Base-by-base conservation (phyloP, 2,888 invertebrate species). In the Isoperla grammatica region DNA sequence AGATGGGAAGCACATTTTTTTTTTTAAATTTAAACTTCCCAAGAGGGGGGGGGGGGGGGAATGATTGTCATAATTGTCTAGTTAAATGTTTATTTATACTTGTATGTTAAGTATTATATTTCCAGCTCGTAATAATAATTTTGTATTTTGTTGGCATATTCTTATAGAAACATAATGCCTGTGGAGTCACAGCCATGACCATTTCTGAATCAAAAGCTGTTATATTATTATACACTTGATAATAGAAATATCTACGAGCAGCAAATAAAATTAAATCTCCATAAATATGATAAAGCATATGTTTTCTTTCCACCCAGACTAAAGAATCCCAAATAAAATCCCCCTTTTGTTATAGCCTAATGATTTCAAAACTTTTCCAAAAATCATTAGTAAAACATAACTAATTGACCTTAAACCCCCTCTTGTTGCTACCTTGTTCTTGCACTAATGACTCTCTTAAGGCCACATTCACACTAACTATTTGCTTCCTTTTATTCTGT, bases 141-240 rank as follows among this genome's bases (percentile, higher is more conserved):
- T 59, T 64, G 64, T 65, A 64, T 63, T 65, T 65, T 62, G 64
- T 61, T 65, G 63, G 68, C 60, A 62, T 67, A 64, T 69, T 29
- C 29, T 29, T 64, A 71, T 72, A 72, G 72, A 73, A 73, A 73
- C 73, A 73, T 74, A 17, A 74, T 73, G 74, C 74, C 74, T 73
- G 74, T 74, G 74, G 74, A 74, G 56, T 54, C 58, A 61, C 57
- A 56, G 22, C 37, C 53, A 46, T 56, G 58, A 61, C 53, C 60
- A 60, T 63, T 62, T 64, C 61, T 62, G 17, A 57, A 50, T 29
- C 29, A 57, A 73, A 73, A 72, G 67, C 71, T 70, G 70, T 70
- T 65, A 68, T 69, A 59, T 61, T 46, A 61, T 61, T 63, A 59
- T 63, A 59, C 55, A 57, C 48, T 61, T 61, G 61, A 42, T 63